Evolutionary conservation across 2,113 vertebrate species (phyloP).

Genomic region (Ardeotis arabs): DNA sequence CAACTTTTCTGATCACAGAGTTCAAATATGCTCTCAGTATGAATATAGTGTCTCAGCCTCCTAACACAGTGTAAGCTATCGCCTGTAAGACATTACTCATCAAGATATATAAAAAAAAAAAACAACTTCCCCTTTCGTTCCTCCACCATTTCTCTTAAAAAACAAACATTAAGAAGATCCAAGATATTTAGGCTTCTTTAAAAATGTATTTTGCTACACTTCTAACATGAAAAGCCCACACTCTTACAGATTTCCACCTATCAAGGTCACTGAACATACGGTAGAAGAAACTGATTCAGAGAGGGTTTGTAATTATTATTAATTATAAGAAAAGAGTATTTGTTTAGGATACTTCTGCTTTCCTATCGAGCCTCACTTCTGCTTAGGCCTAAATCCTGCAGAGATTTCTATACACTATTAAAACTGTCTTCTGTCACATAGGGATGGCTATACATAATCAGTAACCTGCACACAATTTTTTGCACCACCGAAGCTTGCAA

Average conservation of each 20-base stretch:
- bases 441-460: neutral
- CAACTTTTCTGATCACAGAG: neutral
- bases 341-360: neutral
- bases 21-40: neutral
- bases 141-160: neutral
- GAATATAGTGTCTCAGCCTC: neutral
- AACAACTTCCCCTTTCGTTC: neutral
- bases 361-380: neutral
- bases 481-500: neutral
- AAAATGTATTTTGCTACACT: neutral
- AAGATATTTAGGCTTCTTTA: neutral
- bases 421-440: neutral
- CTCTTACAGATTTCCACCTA: neutral
- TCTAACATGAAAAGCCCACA: neutral
- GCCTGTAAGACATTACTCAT: neutral
- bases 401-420: neutral
- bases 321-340: neutral
- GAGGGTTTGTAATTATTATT: neutral
- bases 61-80: neutral
- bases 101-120: neutral
- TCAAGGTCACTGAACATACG: neutral
- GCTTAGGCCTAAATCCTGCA: neutral
- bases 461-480: neutral
- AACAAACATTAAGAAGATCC: neutral
- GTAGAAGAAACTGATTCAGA: neutral